A percentile compares a stretch with the other conserved stretches of the same genome.
Conservation (phyloP, 2,113 vertebrate species). For the Melanostigma gelatinosum region DNA sequence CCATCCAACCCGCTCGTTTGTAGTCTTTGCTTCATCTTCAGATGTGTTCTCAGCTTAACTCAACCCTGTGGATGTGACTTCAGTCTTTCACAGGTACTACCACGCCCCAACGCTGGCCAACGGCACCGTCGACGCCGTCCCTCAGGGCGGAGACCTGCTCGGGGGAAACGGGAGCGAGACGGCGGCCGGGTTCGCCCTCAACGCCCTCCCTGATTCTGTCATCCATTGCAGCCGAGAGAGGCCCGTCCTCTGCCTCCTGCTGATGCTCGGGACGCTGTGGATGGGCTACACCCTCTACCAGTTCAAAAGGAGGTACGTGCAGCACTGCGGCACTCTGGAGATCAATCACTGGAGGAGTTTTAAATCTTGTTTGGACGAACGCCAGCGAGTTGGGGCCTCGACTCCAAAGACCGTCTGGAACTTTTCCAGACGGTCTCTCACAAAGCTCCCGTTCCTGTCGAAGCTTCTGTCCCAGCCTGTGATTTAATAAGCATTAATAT, state of each 20-base stretch:
- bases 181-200: constrained; percentile 16
- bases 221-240: constrained; percentile 88
- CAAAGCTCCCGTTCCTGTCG: constrained; percentile 39
- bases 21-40: neutral
- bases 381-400: constrained; percentile 22
- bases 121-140: constrained; percentile 72
- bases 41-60: neutral
- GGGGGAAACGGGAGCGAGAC: constrained; percentile 69
- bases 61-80: constrained; percentile 25
- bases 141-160: constrained; percentile 29
- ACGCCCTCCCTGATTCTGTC: constrained; percentile 69
- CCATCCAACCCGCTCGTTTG: neutral
- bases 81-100: constrained; percentile 95
- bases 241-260: constrained; percentile 91
- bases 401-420: constrained; percentile 46
- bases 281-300: constrained; percentile 97
- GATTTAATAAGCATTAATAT: constrained; percentile 77
- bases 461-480: constrained; percentile 46
- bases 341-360: constrained; percentile 58
- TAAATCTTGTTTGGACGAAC: constrained; percentile 44
- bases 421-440: constrained; percentile 47
- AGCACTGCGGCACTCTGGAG: constrained; percentile 24
- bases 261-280: constrained; percentile 98
- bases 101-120: constrained; percentile 74
- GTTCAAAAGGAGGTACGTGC: constrained; percentile 92